Conservation (phyloP, 2,888 invertebrate genomes). For the Drosophila demipolita region DNA sequence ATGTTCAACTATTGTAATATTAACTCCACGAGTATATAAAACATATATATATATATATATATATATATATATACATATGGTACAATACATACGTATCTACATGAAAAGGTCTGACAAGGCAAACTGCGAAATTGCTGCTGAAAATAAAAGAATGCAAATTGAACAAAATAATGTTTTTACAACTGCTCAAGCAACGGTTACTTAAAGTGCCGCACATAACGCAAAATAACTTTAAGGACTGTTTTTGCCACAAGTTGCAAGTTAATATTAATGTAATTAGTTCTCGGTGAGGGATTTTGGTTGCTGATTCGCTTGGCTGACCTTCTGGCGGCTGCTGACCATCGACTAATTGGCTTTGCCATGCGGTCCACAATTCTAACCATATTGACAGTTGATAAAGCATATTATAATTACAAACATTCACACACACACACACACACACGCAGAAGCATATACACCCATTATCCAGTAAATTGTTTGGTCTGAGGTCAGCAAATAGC, state of each 20-base stretch:
- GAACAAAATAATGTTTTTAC: background rate
- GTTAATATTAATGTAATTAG: conserved; percentile 36
- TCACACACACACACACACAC: conserved; percentile 1
- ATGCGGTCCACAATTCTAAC: conserved; percentile 39
- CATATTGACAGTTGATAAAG: conserved; percentile 62
- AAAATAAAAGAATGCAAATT: conserved; percentile 49
- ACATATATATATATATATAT: background rate
- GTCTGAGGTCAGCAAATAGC: conserved; percentile 24
- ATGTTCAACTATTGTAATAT: conserved; percentile 44
- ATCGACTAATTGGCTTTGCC: conserved; percentile 49
- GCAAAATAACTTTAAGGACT: conserved; percentile 21
- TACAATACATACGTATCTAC: background rate
- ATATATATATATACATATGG: background rate
- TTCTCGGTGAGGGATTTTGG: conserved; percentile 8
- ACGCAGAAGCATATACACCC: background rate
- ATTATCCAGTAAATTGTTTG: conserved; percentile 29
- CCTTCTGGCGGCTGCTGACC: conserved; percentile 32
- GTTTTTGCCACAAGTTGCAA: background rate
- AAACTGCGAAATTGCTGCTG: conserved; percentile 22
- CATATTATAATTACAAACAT: conserved; percentile 49
- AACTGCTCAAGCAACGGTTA: background rate
- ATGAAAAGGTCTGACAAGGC: conserved; percentile 12
- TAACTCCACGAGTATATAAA: conserved; percentile 3
- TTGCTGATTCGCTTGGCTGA: conserved; percentile 47
- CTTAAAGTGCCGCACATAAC: conserved; percentile 12